Evolutionary conservation across 2,113 vertebrate genomes (phyloP), one percentile per base, ranked within the genome.

Genomic region (Mastomys coucha): DNA sequence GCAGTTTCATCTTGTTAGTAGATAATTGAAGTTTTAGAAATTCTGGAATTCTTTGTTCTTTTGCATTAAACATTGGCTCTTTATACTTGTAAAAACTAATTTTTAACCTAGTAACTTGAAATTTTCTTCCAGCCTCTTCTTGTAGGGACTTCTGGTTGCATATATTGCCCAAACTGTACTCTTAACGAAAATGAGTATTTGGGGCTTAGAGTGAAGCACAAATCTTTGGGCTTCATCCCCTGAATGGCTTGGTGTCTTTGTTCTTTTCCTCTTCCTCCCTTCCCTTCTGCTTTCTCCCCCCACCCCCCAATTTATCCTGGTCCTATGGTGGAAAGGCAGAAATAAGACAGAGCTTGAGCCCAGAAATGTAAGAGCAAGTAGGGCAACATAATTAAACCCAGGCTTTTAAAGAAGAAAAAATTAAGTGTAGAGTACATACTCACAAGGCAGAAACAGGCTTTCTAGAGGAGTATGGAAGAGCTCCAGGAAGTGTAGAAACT

Each of bases 71-170:
- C 93, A 63, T 84, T 94, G 28, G 20, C 13, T 93, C 28, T 24
- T 69, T 28, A 22, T 96, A 94, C 70, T 89, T 89, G 85, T 93
- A 91, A 91, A 95, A 94, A 33, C 36, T 75, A 5, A 88, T 70
- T 92, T 95, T 81, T 88, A 96, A 75, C 39, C 10, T 95, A 42
- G 33, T 75, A 93, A 88, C 80, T 69, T 93, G 16, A 53, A 36
- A 49, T 28, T 92, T 5, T 96, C 20, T 94, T 95, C 36, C 67
- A 75, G 65, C 20, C 49, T 96, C 0, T 87, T 82, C 36, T 0
- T 82, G 2, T 87, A 33, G 72, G 39, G 63, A 91, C 31, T 82
- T 95, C 2, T 63, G 73, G 36, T 82, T 89, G 13, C n/a, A 78
- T 81, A 58, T 26, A 70, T 36, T 2, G 51, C 24, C 81, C 51